Percentiles rank a stretch among this genome's conserved stretches.
phyloP scores from a whole-genome alignment of 1,140 invertebrate genomes.

The Cecropterus lyciades region DNA sequence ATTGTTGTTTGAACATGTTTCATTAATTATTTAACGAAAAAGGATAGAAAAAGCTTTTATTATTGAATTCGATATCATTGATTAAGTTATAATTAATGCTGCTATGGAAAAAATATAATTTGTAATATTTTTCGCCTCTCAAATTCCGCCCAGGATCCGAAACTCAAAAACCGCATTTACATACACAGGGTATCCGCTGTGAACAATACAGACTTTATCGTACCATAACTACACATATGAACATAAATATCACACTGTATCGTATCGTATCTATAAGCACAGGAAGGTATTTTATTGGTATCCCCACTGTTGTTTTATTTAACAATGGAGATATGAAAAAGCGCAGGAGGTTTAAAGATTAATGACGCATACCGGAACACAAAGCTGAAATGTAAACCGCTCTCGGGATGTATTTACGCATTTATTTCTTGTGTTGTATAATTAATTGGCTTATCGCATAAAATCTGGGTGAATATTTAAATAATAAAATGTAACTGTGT shows the following conservation, averaged over 20 bases:
- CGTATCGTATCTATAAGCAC: neutral
- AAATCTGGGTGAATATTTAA: conserved; percentile 11
- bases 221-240: too few relatives aligned
- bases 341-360: conserved; percentile 16
- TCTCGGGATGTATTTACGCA: conserved; percentile 4
- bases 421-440: conserved; percentile 9
- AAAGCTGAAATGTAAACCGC: conserved; percentile 18
- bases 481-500: neutral
- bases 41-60: too few relatives aligned
- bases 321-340: conserved; percentile 17
- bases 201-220: too few relatives aligned
- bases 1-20: too few relatives aligned
- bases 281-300: neutral
- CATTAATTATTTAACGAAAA: too few relatives aligned
- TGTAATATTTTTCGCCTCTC: too few relatives aligned
- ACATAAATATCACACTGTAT: neutral
- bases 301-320: neutral
- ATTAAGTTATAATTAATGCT: too few relatives aligned
- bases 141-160: too few relatives aligned
- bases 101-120: too few relatives aligned
- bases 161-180: too few relatives aligned
- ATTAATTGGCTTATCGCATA: conserved; percentile 2
- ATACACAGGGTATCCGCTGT: too few relatives aligned
- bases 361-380: conserved; percentile 9
- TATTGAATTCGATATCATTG: too few relatives aligned